phyloP scores from a whole-genome alignment of 2,888 invertebrate species.

The Folsomia manolachei region DNA sequence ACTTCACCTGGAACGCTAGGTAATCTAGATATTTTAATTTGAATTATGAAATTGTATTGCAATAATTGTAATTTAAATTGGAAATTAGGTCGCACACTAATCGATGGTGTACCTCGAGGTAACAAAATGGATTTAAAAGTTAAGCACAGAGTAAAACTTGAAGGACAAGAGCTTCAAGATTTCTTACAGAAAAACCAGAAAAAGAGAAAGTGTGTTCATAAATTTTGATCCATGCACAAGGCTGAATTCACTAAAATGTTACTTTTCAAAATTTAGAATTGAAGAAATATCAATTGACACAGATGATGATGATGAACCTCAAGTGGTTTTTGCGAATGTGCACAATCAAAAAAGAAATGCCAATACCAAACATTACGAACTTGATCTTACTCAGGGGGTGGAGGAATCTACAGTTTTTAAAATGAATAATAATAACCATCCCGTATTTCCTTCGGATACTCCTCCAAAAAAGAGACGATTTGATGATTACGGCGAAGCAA shows the following conservation, averaged over 20 bases:
- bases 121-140: slow-evolving; percentile 70
- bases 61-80: too few relatives aligned
- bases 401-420: slow-evolving; percentile 1
- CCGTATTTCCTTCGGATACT: neutral
- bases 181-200: slow-evolving; percentile 63
- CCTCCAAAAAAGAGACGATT: slow-evolving; percentile 18
- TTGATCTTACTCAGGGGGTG: neutral
- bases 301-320: neutral
- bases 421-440: slow-evolving; percentile 4
- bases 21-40: too few relatives aligned
- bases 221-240: too few relatives aligned
- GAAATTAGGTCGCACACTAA: slow-evolving; percentile 74
- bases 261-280: neutral
- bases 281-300: neutral
- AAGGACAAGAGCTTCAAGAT: slow-evolving; percentile 75
- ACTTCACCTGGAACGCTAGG: slow-evolving; percentile 76
- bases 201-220: slow-evolving; percentile 44
- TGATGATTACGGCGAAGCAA: slow-evolving; percentile 22
- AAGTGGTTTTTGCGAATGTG: neutral
- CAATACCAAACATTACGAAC: neutral
- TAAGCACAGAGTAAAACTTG: slow-evolving; percentile 68
- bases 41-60: too few relatives aligned
- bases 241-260: too few relatives aligned
- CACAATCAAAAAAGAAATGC: neutral
- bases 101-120: slow-evolving; percentile 69